These are phyloP conservation scores for Halocaridina rubra DNA, from an alignment of 2,888 invertebrate genomes.

Conservation along the genomic window DNA sequence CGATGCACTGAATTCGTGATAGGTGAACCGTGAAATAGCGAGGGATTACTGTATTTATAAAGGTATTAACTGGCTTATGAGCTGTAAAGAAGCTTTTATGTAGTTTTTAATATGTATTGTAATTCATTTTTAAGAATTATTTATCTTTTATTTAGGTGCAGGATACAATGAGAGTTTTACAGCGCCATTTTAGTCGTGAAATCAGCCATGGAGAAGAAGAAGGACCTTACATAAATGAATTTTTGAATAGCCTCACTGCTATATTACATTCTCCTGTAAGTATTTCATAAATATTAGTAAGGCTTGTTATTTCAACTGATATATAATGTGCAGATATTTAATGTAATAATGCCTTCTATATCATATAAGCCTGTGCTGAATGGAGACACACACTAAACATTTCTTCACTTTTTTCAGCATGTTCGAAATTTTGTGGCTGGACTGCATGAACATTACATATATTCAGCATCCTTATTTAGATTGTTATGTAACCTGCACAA, in stretches of 20 bases:
- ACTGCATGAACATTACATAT: conserved; percentile 56
- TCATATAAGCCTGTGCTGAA: no score
- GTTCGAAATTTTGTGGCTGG: conserved; percentile 48
- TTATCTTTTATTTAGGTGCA: conserved; percentile 36
- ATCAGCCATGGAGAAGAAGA: conserved; percentile 46
- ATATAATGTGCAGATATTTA: no score
- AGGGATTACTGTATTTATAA: no score
- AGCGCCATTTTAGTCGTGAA: conserved; percentile 54
- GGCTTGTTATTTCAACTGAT: no score
- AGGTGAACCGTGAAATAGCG: no score
- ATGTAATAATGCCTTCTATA: neutral
- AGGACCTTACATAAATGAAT: conserved; percentile 52
- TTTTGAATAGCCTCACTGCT: conserved; percentile 47
- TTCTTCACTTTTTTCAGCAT: conserved; percentile 18
- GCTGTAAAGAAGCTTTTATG: no score
- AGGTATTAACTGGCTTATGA: no score
- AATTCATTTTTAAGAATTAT: neutral
- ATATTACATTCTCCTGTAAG: conserved; percentile 52
- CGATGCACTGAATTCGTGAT: no score
- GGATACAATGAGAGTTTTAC: conserved; percentile 60
- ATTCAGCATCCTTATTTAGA: conserved; percentile 61
- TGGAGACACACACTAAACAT: neutral
- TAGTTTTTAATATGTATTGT: no score
- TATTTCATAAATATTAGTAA: no score
- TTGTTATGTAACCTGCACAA: conserved; percentile 50